A percentile compares a stretch with the other conserved stretches of the same genome.
These are phyloP conservation scores for Heterodera schachtii DNA, from an alignment of 1,140 invertebrate species.

Conservation along the genomic window DNA sequence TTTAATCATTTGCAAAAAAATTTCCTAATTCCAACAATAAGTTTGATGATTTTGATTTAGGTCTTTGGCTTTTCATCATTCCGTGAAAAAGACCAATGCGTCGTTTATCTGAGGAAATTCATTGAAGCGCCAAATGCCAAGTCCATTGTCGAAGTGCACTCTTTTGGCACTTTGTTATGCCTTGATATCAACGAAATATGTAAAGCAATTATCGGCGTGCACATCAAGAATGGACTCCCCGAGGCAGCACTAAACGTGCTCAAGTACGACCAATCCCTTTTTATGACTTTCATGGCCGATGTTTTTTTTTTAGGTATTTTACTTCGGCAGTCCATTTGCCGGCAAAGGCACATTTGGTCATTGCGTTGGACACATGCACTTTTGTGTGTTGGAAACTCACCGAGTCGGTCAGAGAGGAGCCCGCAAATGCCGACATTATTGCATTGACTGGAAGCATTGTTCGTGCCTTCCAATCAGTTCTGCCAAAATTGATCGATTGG, in stretches of 20 bases:
- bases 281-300: background rate
- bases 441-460: slow-evolving; percentile 5
- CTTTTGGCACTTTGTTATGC: slow-evolving; percentile 25
- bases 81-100: background rate
- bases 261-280: background rate
- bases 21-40: background rate
- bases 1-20: background rate
- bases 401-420: slow-evolving; percentile 4
- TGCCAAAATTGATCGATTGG: slow-evolving; percentile 40
- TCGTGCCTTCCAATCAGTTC: slow-evolving; percentile 13
- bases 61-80: slow-evolving; percentile 28
- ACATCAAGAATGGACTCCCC: slow-evolving; percentile 21
- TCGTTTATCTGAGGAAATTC: slow-evolving; percentile 25
- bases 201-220: slow-evolving; percentile 13
- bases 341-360: background rate
- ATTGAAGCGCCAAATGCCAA: slow-evolving; percentile 25
- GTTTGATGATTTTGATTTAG: background rate
- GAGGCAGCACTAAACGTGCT: slow-evolving; percentile 7
- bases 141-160: slow-evolving; percentile 29
- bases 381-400: slow-evolving; percentile 29
- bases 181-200: slow-evolving; percentile 10
- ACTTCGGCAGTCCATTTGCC: background rate
- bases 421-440: background rate
- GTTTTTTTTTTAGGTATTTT: slow-evolving; percentile 4
- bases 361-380: slow-evolving; percentile 23